These are phyloP conservation scores for Bagarius yarrelli DNA, from an alignment of 2,113 vertebrate genomes.

Conservation along the genomic window DNA sequence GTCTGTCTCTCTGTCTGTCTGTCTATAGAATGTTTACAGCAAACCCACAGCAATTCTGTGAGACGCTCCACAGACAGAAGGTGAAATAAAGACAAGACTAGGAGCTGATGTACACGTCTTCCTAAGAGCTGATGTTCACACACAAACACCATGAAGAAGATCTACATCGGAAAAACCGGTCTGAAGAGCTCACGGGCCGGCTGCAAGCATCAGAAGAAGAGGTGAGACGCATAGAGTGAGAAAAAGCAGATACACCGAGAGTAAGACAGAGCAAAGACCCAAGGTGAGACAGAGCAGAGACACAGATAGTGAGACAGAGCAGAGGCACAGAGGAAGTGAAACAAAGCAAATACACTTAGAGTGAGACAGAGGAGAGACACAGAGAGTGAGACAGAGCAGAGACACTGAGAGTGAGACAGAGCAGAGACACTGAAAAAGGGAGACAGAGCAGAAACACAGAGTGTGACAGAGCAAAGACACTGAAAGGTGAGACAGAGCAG, in stretches of 20 bases:
- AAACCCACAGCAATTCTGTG: neutral
- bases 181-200: constrained; percentile 20
- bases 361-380: too few species aligned
- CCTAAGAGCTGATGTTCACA: constrained; percentile 42
- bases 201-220: constrained; percentile 26
- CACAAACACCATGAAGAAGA: constrained; percentile 70
- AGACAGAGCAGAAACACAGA: too few species aligned
- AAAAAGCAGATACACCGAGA: neutral
- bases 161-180: constrained; percentile 26
- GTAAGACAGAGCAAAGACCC: neutral
- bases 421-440: too few species aligned
- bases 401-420: too few species aligned
- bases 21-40: neutral
- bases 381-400: too few species aligned
- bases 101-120: constrained; percentile 12
- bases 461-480: too few species aligned
- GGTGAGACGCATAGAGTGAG: neutral
- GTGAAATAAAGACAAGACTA: constrained; percentile 45
- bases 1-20: constrained; percentile 1
- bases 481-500: too few species aligned
- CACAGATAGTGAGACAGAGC: neutral
- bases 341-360: too few species aligned
- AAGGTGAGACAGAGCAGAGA: neutral
- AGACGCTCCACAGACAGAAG: constrained; percentile 53
- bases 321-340: too few species aligned